Conservation (phyloP, 2,888 invertebrate genomes). For the Tipula helvola region DNA sequence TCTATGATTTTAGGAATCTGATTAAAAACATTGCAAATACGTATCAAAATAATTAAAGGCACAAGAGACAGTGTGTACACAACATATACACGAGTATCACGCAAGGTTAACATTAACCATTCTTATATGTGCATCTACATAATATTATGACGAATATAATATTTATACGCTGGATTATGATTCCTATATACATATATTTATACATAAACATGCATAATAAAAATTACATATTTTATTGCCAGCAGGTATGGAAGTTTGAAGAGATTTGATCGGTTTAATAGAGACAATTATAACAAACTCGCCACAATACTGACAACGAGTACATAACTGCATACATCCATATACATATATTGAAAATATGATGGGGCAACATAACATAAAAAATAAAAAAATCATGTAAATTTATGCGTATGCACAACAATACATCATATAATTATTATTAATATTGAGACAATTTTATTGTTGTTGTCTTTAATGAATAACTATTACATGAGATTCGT, state of each 20-base stretch:
- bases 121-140: neutral
- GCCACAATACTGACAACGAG: neutral
- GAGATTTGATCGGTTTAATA: neutral
- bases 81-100: neutral
- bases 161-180: neutral
- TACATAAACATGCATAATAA: neutral
- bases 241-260: conserved; percentile 4
- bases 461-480: neutral
- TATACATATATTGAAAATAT: neutral
- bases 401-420: neutral
- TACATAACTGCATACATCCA: neutral
- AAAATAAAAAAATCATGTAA: neutral
- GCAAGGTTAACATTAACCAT: neutral
- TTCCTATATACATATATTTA: neutral
- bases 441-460: neutral
- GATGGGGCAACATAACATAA: neutral
- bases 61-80: neutral
- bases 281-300: neutral
- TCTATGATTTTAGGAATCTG: neutral
- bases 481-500: neutral
- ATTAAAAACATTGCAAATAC: neutral
- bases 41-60: neutral
- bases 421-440: neutral
- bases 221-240: neutral
- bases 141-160: neutral